Evolutionary conservation across 2,888 invertebrate species (phyloP).

Genomic region (Hedychridium roseum): DNA sequence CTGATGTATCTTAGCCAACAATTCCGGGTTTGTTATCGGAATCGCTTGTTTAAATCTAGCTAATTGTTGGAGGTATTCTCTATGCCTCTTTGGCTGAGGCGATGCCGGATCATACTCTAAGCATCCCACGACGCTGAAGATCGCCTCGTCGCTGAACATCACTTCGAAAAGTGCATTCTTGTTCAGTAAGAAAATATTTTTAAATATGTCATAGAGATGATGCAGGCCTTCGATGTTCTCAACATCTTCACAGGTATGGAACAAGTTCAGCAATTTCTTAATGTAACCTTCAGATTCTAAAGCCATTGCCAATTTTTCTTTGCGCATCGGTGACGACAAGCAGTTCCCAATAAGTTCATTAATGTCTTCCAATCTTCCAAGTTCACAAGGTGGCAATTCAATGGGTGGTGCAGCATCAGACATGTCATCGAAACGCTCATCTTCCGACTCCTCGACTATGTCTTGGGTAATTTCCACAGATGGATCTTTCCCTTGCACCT

Average conservation of each 20-base stretch:
- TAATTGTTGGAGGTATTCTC: conserved; percentile 93
- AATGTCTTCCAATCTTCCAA: conserved; percentile 92
- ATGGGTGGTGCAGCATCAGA: conserved; percentile 93
- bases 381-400: conserved; percentile 94
- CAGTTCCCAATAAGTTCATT: conserved; percentile 91
- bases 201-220: conserved; percentile 96
- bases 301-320: conserved; percentile 93
- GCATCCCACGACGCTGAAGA: conserved; percentile 98
- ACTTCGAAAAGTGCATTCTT: conserved; percentile 97
- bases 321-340: conserved; percentile 86
- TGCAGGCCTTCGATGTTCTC: conserved; percentile 95
- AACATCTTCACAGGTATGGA: conserved; percentile 96
- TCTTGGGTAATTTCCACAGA: conserved; percentile 98
- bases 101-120: conserved; percentile 95
- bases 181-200: conserved; percentile 97
- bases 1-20: conserved; percentile 98
- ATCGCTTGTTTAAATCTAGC: conserved; percentile 93
- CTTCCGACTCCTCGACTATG: conserved; percentile 94
- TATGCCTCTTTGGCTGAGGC: conserved; percentile 87
- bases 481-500: conserved; percentile 99
- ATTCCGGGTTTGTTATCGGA: conserved; percentile 93
- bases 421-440: conserved; percentile 96
- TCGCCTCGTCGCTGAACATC: conserved; percentile 96
- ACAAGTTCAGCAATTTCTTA: conserved; percentile 91
- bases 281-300: conserved; percentile 96